Conservation (phyloP, 2,888 invertebrate species). For the Baccha elongata region DNA sequence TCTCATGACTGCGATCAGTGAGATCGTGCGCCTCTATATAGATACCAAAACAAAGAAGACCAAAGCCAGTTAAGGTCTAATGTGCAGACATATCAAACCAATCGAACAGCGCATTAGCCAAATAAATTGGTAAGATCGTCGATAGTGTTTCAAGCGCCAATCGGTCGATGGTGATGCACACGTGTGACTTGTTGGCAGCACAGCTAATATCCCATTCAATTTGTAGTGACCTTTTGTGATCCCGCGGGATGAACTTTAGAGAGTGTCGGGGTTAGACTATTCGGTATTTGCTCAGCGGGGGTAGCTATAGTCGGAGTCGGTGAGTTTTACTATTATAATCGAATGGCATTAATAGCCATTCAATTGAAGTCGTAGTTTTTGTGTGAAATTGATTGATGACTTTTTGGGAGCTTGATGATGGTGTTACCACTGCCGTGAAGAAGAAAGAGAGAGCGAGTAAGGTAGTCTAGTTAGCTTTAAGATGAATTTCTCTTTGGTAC, state of each 20-base stretch:
- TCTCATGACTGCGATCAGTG: background rate
- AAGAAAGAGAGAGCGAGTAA: background rate
- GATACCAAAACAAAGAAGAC: slow-evolving; percentile 3
- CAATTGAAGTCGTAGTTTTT: slow-evolving; percentile 50
- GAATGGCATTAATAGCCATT: slow-evolving; percentile 58
- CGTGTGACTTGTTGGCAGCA: slow-evolving; percentile 28
- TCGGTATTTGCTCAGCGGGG: slow-evolving; percentile 23
- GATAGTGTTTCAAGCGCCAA: slow-evolving; percentile 22
- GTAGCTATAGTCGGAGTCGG: slow-evolving; percentile 22
- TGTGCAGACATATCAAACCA: slow-evolving; percentile 36
- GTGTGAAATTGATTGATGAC: slow-evolving; percentile 71
- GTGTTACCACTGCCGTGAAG: background rate
- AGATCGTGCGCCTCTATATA: slow-evolving; percentile 20
- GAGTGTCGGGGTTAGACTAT: slow-evolving; percentile 49
- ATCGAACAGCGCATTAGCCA: slow-evolving; percentile 46
- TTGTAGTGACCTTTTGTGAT: slow-evolving; percentile 64
- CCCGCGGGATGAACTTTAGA: slow-evolving; percentile 52
- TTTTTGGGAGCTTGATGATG: slow-evolving; percentile 7
- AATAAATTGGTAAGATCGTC: slow-evolving; percentile 56
- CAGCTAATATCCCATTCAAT: slow-evolving; percentile 54
- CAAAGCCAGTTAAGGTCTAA: slow-evolving; percentile 48
- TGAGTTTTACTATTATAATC: slow-evolving; percentile 54
- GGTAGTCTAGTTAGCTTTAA: slow-evolving; percentile 9
- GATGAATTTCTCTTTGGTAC: slow-evolving; percentile 53
- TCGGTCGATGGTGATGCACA: slow-evolving; percentile 37